Percentiles rank a stretch among this genome's conserved stretches.
Conservation (phyloP, 2,113 vertebrate genomes). For the Xiphophorus couchianus region DNA sequence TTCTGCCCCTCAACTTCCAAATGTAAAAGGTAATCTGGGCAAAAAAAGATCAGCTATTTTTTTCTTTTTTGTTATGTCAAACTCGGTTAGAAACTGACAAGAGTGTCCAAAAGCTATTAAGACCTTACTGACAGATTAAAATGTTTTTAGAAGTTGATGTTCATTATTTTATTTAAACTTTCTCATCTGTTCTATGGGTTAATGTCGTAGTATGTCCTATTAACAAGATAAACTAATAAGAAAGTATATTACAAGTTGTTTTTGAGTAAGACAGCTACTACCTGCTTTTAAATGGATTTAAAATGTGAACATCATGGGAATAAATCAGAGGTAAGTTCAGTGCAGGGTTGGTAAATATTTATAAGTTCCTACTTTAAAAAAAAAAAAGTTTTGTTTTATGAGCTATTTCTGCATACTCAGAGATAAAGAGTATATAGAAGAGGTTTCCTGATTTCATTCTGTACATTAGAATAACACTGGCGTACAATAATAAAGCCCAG, state of each 20-base stretch:
- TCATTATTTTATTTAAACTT: too few relatives aligned
- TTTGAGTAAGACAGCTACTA: slow-evolving; percentile 10
- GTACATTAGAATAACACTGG: slow-evolving; percentile 17
- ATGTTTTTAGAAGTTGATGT: too few relatives aligned
- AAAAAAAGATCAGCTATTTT: slow-evolving; percentile 2
- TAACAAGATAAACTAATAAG: not conserved
- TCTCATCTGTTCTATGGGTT: too few relatives aligned
- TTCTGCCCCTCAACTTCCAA: not conserved
- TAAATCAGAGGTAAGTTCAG: slow-evolving; percentile 4
- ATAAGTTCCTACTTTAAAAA: not conserved
- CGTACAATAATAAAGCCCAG: slow-evolving; percentile 4
- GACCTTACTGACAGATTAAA: not conserved
- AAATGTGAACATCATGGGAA: slow-evolving; percentile 2
- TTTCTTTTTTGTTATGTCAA: slow-evolving; percentile 4
- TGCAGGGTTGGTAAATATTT: not conserved
- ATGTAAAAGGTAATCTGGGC: slow-evolving; percentile 11
- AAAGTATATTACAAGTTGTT: not conserved
- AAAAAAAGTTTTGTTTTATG: not conserved
- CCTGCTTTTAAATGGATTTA: slow-evolving; percentile 5
- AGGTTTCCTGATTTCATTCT: too few relatives aligned
- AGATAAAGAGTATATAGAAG: not conserved
- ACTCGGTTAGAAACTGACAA: not conserved
- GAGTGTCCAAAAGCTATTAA: not conserved
- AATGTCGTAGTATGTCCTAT: not conserved
- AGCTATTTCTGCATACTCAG: not conserved